phyloP scores from a whole-genome alignment of 92 coral and sea anemone species.

The Phenganax marumi region DNA sequence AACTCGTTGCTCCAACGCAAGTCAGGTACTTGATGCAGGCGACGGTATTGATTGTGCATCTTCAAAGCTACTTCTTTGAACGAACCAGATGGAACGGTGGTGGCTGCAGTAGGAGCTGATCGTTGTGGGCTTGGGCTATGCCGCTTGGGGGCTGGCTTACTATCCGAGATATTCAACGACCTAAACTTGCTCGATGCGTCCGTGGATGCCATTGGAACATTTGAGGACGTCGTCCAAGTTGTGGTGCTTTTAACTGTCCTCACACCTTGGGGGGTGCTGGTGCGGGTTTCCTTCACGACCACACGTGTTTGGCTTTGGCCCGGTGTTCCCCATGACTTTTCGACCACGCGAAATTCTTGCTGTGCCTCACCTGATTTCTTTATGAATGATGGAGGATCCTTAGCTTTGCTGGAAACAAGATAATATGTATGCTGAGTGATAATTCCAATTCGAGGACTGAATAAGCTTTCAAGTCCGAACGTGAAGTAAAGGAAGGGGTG shows the following conservation, averaged over 20 bases:
- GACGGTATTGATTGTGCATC: slow-evolving; percentile 79
- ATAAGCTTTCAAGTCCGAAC: too few species aligned
- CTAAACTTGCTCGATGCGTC: background rate
- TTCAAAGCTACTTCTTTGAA: slow-evolving; percentile 73
- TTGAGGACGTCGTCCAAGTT: background rate
- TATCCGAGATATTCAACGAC: slow-evolving; percentile 13
- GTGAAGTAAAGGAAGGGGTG: too few species aligned
- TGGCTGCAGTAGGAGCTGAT: too few species aligned
- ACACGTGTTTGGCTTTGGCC: slow-evolving; percentile 3
- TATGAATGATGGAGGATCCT: slow-evolving; percentile 27
- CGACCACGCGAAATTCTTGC: background rate
- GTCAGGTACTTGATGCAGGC: slow-evolving; percentile 76
- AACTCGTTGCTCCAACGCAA: slow-evolving; percentile 82
- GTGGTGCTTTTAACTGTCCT: slow-evolving; percentile 18
- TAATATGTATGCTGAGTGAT: background rate
- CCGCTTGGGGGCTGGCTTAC: background rate
- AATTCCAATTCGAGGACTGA: too few species aligned
- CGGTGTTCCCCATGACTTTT: slow-evolving; percentile 2
- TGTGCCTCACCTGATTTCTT: background rate
- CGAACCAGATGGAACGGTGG: background rate
- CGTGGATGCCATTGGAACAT: background rate
- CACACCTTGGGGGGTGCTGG: slow-evolving; percentile 1
- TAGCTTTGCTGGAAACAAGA: background rate
- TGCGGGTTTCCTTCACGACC: slow-evolving; percentile 27
- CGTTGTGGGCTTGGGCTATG: background rate